Base-by-base conservation (phyloP, 2,113 vertebrate genomes). In the Tinamus guttatus region DNA sequence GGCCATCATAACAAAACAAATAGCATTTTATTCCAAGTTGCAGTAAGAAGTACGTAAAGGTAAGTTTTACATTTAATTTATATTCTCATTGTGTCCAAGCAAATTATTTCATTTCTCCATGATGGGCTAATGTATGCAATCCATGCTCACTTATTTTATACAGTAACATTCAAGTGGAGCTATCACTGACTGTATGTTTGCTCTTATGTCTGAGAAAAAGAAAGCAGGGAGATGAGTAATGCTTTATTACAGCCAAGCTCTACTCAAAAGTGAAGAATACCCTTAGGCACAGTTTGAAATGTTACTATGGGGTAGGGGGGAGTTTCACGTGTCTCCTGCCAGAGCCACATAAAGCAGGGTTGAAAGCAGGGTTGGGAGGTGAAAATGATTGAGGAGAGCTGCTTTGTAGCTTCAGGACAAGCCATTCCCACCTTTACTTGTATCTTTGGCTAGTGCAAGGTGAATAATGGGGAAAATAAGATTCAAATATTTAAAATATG, bases 201-300 rank as follows among this genome's bases (percentile, higher is more conserved):
- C 87, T 98, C 89, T 94, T 74, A 36, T 89, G 76, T 97, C 85
- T 94, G 81, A 91, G 76, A 83, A 80, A 96, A 97, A 97, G 94
- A 90, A 97, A 97, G 81, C 85, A 89, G 51, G 87, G 86, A 95
- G 95, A 94, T 95, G 94, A 97, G 49, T 92, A 96, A 96, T 79
- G 83, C 19, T 97, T 95, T 96, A 93, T 97, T 97, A 96, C 87
- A 40, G 34, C 78, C 58, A 93, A 87, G 81, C 41, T 60, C 88
- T 89, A 49, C 67, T 85, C 70, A 94, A 94, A 97, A 96, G 64
- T 85, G 94, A 97, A 95, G 81, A 94, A 94, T 90, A 96, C 71
- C 96, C 88, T 79, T 71, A 92, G 92, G 58, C 63, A 62, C 85
- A 56, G 52, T 93, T 89, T 90, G 70, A 96, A 97, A 96, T 94